Base-by-base conservation (phyloP, 1,140 invertebrate genomes). In the Ganaspis sp. region DNA sequence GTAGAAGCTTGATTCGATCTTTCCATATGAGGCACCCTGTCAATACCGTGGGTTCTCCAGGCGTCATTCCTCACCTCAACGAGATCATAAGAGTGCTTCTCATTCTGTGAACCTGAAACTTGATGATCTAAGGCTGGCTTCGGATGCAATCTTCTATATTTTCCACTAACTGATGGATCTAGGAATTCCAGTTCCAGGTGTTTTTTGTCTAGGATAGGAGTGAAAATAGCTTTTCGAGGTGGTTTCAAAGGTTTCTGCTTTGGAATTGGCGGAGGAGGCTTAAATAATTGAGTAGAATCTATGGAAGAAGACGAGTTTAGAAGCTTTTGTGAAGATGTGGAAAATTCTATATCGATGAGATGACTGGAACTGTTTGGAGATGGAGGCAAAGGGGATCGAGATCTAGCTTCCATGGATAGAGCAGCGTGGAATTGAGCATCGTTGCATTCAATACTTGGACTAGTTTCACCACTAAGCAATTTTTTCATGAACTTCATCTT, bases 401-500 rank as follows among this genome's bases (percentile, higher is more conserved):
- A 96, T 29, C 95, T 92, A 53, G 95, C 93, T 86, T 96, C 95
- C 93, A 96, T 94, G 42, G 93, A 94, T 8, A 94, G 87, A 42
- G 94, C 95, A 4, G 94, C 93, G 76, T 95, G 95, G 72, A 96
- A 94, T 80, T 95, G 95, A 81, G 93, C 93, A 84, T 96, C 95
- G 53, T 93, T 93, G 84, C 94, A 94, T 76, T 95, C 95, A 34
- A 95, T 92, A 83, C 92, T 93, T 73, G 93, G 93, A 17, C 92
- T 88, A 73, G 92, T 93, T 76, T 96, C 95, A 72, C 93, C 93
- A 37, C 92, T 94, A 69, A 96, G 92, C 73, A 96, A 89, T 73
- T 96, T 95, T 85, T 96, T 96, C 95, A 96, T 96, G 4, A 93
- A 95, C 84, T 95, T 96, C 95, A 96, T 96, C 88, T 96, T 95